A percentile compares a stretch with the other conserved stretches of the same genome.
These are phyloP conservation scores for Cardinalis cardinalis DNA, from an alignment of 2,113 vertebrate genomes.

Conservation along the genomic window DNA sequence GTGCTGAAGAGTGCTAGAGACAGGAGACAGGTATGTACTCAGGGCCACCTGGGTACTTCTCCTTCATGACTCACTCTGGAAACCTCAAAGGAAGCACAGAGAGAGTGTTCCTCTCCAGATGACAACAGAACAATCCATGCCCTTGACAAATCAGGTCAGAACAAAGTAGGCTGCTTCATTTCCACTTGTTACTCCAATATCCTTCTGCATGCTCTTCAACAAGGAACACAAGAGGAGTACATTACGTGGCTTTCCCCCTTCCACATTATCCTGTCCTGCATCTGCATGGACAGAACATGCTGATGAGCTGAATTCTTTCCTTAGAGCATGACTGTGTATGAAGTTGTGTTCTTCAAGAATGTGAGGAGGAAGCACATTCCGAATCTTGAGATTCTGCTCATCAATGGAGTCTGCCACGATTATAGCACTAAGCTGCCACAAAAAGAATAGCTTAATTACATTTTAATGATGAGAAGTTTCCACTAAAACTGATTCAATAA, in stretches of 20 bases:
- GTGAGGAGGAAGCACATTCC: background rate
- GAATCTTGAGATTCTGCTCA: background rate
- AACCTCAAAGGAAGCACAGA: background rate
- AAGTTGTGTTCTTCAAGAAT: background rate
- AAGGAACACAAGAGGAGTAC: background rate
- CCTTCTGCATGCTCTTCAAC: background rate
- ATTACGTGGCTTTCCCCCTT: background rate
- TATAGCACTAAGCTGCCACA: background rate
- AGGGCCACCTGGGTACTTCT: slow-evolving; percentile 2
- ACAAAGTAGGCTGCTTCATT: background rate
- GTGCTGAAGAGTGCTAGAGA: background rate
- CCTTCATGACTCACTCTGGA: background rate
- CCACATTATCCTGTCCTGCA: background rate
- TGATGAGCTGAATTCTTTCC: background rate
- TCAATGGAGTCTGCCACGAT: background rate
- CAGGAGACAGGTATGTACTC: slow-evolving; percentile 7
- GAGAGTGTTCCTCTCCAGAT: background rate
- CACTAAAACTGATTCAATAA: background rate
- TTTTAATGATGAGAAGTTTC: background rate
- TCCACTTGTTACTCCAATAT: background rate
- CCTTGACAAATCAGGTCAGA: background rate
- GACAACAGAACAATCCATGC: background rate
- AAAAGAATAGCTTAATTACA: background rate
- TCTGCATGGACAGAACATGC: background rate
- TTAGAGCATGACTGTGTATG: background rate